Percentiles rank a stretch among this genome's conserved stretches.
phyloP scores from a whole-genome alignment of 2,888 invertebrate genomes.

The Tigriopus californicus region DNA sequence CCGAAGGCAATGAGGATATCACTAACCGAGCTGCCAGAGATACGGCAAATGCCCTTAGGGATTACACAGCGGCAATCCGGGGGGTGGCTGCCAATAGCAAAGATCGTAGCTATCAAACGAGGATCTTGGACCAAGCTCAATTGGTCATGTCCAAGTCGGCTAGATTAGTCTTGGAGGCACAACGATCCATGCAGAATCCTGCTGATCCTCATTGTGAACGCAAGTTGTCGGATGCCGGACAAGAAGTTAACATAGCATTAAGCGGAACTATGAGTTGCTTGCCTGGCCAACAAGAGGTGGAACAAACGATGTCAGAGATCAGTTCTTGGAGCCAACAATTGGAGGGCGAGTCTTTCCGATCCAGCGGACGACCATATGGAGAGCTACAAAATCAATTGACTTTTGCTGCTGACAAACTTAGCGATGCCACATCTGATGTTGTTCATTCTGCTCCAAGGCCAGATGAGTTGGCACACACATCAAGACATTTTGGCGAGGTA shows the following conservation, averaged over 20 bases:
- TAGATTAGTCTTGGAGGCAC: slow-evolving; percentile 59
- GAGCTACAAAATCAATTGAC: slow-evolving; percentile 70
- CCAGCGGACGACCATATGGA: slow-evolving; percentile 45
- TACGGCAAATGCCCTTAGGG: slow-evolving; percentile 52
- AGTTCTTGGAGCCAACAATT: slow-evolving; percentile 47
- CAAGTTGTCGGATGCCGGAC: slow-evolving; percentile 50
- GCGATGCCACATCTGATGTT: slow-evolving; percentile 62
- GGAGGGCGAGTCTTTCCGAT: slow-evolving; percentile 44
- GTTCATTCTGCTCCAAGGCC: slow-evolving; percentile 49
- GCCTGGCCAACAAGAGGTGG: slow-evolving; percentile 86
- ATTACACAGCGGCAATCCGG: slow-evolving; percentile 51
- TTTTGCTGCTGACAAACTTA: slow-evolving; percentile 60
- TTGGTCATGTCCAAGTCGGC: slow-evolving; percentile 61
- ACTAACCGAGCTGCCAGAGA: slow-evolving; percentile 62
- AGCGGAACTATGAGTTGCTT: slow-evolving; percentile 59
- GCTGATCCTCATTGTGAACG: slow-evolving; percentile 38
- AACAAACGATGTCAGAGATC: slow-evolving; percentile 62
- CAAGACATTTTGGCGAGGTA: slow-evolving; percentile 53
- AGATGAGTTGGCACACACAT: slow-evolving; percentile 49
- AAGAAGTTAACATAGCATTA: slow-evolving; percentile 47
- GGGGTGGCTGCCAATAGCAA: slow-evolving; percentile 54
- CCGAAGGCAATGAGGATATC: slow-evolving; percentile 57
- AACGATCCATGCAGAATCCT: slow-evolving; percentile 47
- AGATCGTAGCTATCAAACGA: slow-evolving; percentile 35
- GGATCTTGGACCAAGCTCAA: slow-evolving; percentile 39